Conservation (phyloP, 1,140 invertebrate species). For the Zaprionus africanus region DNA sequence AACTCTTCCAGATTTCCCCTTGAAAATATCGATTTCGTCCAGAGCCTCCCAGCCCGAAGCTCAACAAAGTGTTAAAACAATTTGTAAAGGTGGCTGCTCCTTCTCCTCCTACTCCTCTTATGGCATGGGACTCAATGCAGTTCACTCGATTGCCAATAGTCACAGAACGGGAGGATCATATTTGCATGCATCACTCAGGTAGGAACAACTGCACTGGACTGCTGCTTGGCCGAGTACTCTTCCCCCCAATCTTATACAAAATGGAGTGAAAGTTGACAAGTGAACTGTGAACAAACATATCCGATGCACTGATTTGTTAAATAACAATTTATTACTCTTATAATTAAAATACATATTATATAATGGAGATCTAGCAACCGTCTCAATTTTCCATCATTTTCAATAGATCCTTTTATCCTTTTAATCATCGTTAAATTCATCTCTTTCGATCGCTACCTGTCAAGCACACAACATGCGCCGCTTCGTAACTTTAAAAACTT, state of each 20-base stretch:
- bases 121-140: background rate
- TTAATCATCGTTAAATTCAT: no score
- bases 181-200: conserved; percentile 38
- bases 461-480: no score
- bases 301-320: no score
- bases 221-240: background rate
- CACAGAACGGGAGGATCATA: conserved; percentile 54
- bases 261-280: no score
- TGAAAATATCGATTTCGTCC: conserved; percentile 78
- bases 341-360: background rate
- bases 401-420: no score
- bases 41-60: conserved; percentile 45
- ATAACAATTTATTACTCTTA: no score
- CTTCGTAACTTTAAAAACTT: no score
- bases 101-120: background rate
- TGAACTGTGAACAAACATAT: no score
- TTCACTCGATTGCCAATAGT: conserved; percentile 72
- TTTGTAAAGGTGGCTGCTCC: conserved; percentile 53
- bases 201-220: conserved; percentile 13
- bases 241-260: no score
- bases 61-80: conserved; percentile 76
- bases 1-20: conserved; percentile 54
- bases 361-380: no score
- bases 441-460: no score
- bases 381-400: no score